phyloP scores from a whole-genome alignment of 2,797 vertebrate species.

The Tenualosa ilisha region DNA sequence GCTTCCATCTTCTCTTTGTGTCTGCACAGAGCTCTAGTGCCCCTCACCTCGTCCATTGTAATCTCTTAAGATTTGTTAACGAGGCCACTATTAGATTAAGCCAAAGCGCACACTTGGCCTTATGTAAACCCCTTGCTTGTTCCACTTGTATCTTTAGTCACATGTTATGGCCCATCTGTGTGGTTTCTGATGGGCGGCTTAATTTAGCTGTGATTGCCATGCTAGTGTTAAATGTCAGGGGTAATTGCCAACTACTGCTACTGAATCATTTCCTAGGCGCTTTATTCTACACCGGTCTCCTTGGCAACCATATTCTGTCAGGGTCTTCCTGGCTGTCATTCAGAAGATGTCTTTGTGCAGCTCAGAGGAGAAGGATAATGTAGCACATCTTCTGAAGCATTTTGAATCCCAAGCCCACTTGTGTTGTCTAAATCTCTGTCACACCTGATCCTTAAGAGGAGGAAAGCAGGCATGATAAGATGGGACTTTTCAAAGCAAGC shows the following conservation, averaged over 20 bases:
- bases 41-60: slow-evolving; percentile 29
- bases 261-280: slow-evolving; percentile 49
- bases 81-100: slow-evolving; percentile 9
- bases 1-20: slow-evolving; percentile 29
- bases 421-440: slow-evolving; percentile 7
- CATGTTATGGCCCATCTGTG: slow-evolving; percentile 37
- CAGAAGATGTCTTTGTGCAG: slow-evolving; percentile 43
- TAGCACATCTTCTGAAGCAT: background rate
- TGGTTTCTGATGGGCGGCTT: slow-evolving; percentile 36
- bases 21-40: slow-evolving; percentile 17
- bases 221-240: slow-evolving; percentile 57
- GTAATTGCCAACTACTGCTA: slow-evolving; percentile 47
- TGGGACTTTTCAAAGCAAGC: background rate
- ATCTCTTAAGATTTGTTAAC: slow-evolving; percentile 38
- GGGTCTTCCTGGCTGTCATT: slow-evolving; percentile 39
- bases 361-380: background rate
- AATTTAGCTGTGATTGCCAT: slow-evolving; percentile 50
- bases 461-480: background rate
- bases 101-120: slow-evolving; percentile 19
- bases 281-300: slow-evolving; percentile 48
- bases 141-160: slow-evolving; percentile 36
- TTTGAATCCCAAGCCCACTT: background rate
- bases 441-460: background rate
- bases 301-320: slow-evolving; percentile 49
- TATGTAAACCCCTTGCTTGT: slow-evolving; percentile 34